Base-by-base conservation (phyloP, 2,888 invertebrate genomes). In the Oligia latruncula region DNA sequence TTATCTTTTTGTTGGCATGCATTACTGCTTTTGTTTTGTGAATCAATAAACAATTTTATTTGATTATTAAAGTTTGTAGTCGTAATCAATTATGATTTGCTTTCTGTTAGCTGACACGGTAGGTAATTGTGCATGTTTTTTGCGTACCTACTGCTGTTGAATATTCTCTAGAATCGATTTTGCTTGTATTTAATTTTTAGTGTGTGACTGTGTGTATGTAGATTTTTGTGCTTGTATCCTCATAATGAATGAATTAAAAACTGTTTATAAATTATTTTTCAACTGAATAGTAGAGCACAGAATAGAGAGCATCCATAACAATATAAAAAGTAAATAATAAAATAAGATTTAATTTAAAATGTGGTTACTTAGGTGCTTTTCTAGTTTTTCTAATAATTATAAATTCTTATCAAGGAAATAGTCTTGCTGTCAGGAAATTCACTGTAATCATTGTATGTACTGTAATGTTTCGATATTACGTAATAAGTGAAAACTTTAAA, bases 11-110 rank as follows among this genome's bases (percentile, higher is more conserved):
- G 35, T 76, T 70, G 29, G 60, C 71, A 68, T 76, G 73, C 49
- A 15, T 76, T 87, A 67, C 67, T 71, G 62, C 20, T 84, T 80
- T 73, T 20, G 49, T 77, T 75, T 29, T 49, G 55, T 75, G 8
- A 77, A 46, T 35, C 49, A 15, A 35, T 72, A 55, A 52, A 35
- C 29, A 85, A 29, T 70, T 60, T 29, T 52, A 3, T 67, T 71
- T 72, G 58, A 29, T 71, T 81, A 35, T 49, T 23, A 20, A 66
- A 55, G 52, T 46, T 8, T 64, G 64, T 52, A 71, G 58, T 75
- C n/a, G 5, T 75, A 67, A 66, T 78, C 55, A 43, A 60, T 71
- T 40, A 55, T 40, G 40, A 13, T 46, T 60, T 64, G 29, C 70
- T 5, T 40, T 60, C 23, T n/a, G 20, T 75, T 49, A 35, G 43